Base-by-base conservation (phyloP, 92 coral and sea anemone species). In the Montipora capitata region DNA sequence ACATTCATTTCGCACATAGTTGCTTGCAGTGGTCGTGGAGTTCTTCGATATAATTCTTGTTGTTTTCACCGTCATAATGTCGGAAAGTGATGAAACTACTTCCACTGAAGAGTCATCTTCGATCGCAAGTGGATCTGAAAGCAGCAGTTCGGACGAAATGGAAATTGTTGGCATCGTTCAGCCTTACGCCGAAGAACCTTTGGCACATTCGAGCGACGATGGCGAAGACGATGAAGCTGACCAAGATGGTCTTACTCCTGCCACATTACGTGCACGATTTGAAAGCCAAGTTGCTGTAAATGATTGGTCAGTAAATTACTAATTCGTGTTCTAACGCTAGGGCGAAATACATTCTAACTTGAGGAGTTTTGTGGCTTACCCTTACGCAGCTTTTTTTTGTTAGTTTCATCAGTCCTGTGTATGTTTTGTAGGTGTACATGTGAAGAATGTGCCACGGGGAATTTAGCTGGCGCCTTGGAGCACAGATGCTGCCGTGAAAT, bases 401-500 rank as follows among this genome's bases (percentile, higher is more conserved):
- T 20, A 20, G 27, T 20, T 20, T 20, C 27, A 1, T 20, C 27
- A 20, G 27, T 20, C 27, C 27, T 20, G 27, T 20, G 27, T 20
- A 20, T 38, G 10, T 16, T 14, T 6, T 66, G 72, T 15, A 73
- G 78, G 78, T 73, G 78, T 20, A 4, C 54, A 18, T 73, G 78
- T 51, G 78, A 57, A 10, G 39, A 20, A 15, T 80, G 85, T 39
- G 39, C 40, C 12, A 72, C 15, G 4, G 85, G 42, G 13, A 67
- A 67, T 1, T 69, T 67, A 8, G 76, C 56, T 1, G 40, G 49
- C 42, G 62, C 77, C 2, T 38, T 48, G 27, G 73, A 80, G 57
- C 66, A 39, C 40, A 40, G 85, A 11, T 80, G 85, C 52, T 80
- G 85, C 62, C 42, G 56, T 2, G 64, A 80, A 67, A 65, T 20